Evolutionary conservation across 2,113 vertebrate genomes (phyloP), one percentile per base, ranked within the genome.

Genomic region (Oxygymnocypris stewartii): DNA sequence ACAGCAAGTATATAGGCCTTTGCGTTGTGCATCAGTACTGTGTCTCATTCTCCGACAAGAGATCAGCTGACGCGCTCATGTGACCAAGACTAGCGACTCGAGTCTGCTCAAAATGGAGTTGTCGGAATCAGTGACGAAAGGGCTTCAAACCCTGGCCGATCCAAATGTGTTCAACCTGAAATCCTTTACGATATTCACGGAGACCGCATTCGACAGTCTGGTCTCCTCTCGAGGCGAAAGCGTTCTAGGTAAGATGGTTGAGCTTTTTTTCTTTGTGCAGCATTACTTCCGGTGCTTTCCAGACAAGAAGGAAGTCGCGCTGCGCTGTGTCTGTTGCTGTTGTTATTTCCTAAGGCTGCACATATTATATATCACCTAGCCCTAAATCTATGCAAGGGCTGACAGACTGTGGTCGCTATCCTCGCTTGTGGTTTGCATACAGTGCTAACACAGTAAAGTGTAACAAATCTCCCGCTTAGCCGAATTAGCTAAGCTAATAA

Each of bases 61-160:
- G 87, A 91, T 96, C 95, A 96, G 95, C 95, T 96, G 95, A 95
- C 93, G 90, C 11, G 23, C 91, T 97, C 97, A 99, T 97, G 96
- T 99, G 97, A 93, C 93, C 47, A 77, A 87, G n/a, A n/a, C n/a
- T n/a, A n/a, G 51, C 85, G 92, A 92, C 91, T 90, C 91, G 92
- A 92, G 91, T 90, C 91, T 90, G 90, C 91, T 87, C 96, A 97
- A 97, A 96, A 98, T 99, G 97, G 97, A 98, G 96, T 96, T 98
- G 93, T 96, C 96, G 74, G 95, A 96, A 89, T 95, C 92, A 12
- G 96, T 96, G 82, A 95, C 95, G 92, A 94, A 91, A 82, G 97
- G 96, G 73, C 94, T 97, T 88, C 96, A 94, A 87, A 86, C 90
- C 63, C 92, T 97, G 16, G 95, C 95, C 1, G 95, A 97, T 82